Evolutionary conservation across 2,113 vertebrate genomes (phyloP), one percentile per base, ranked within the genome.

Genomic region (Hirundichthys speculiger): DNA sequence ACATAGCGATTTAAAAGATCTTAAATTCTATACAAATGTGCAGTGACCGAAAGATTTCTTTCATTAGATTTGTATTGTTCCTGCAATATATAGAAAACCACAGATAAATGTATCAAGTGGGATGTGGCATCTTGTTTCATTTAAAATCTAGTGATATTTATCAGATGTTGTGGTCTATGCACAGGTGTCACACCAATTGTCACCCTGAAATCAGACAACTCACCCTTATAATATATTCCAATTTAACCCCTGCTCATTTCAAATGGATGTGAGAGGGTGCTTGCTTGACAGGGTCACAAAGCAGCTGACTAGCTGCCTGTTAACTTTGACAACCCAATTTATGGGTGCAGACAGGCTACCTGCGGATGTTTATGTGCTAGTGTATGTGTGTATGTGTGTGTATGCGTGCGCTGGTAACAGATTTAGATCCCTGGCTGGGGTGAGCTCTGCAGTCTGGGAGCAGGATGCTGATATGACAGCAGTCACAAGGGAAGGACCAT

Each of bases 391-490:
- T 50, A 2, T 50, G 20, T 55, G 46, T 52, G 30, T 65, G 13
- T 25, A 63, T 75, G 27, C 64, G 27, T 49, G 41, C 50, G 53
- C 46, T 58, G 67, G 65, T 50, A 52, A 67, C 73, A 66, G 62
- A 82, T 76, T 86, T 80, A 65, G 69, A 78, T 66, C 10, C 34
- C 50, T 40, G 60, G 63, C 78, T 53, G 45, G 63, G 54, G 39
- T 64, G 50, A 16, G 30, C 59, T 81, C 48, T 58, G 59, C 68
- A 77, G 61, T 64, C 66, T 27, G 52, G 59, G 22, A 62, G 50
- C 68, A 65, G 73, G 67, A 80, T 83, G 68, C 59, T 46, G 71
- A 58, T 77, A 77, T 84, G 85, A 87, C 73, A 86, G 80, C 69
- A 78, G 77, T 80, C 82, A 75, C 83, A 21, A 42, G 56, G 80